Evolutionary conservation across 2,888 invertebrate species (phyloP).

Genomic region (Rhodophaea formosa): DNA sequence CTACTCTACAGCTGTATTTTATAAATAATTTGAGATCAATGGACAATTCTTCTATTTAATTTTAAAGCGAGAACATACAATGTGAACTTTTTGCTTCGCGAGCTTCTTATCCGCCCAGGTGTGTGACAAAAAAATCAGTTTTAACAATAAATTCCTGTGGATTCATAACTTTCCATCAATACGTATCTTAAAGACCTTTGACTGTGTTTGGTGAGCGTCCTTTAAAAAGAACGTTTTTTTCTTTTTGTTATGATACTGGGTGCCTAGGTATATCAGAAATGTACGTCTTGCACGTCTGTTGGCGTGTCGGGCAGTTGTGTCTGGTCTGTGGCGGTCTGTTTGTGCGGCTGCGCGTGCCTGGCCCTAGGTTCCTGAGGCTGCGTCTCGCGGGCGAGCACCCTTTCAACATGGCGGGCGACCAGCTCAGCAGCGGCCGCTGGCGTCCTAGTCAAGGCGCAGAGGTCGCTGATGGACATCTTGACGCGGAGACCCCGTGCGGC

Average conservation of each 20-base stretch:
- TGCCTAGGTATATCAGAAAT: constrained; percentile 60
- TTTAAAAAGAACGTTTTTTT: background rate
- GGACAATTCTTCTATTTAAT: constrained; percentile 57
- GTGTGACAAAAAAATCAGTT: constrained; percentile 53
- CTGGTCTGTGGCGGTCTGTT: constrained; percentile 56
- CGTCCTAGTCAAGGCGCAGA: constrained; percentile 72
- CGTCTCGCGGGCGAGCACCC: constrained; percentile 79
- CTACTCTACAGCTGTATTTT: constrained; percentile 59
- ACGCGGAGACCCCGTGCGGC: constrained; percentile 83
- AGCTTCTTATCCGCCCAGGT: constrained; percentile 60
- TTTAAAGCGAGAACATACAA: constrained; percentile 31
- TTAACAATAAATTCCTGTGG: constrained; percentile 47
- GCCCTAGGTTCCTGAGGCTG: constrained; percentile 71
- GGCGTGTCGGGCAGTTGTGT: constrained; percentile 81
- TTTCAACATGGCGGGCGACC: constrained; percentile 81
- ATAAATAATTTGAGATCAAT: constrained; percentile 80
- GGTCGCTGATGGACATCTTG: constrained; percentile 65
- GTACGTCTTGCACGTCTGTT: constrained; percentile 84
- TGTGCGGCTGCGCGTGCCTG: constrained; percentile 50
- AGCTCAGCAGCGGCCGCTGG: constrained; percentile 77
- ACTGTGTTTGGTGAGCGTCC: background rate
- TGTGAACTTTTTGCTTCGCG: constrained; percentile 36
- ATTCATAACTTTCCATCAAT: constrained; percentile 41
- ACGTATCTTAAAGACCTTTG: constrained; percentile 14
- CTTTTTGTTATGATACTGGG: too few relatives aligned